Percentiles rank a stretch among this genome's conserved stretches.
Conservation (phyloP, 2,797 vertebrate genomes). For the Balearica regulorum region DNA sequence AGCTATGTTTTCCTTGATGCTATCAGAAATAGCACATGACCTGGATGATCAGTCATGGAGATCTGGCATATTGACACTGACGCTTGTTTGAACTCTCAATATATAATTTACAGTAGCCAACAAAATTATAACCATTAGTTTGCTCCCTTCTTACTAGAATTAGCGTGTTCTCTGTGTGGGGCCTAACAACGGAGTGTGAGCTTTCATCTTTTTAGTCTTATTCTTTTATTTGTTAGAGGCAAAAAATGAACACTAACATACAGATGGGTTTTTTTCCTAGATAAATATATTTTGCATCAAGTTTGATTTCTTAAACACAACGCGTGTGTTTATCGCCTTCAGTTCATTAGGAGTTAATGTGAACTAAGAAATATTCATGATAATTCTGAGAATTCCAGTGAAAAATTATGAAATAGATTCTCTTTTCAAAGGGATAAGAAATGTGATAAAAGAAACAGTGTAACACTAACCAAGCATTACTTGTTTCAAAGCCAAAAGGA, state of each 20-base stretch:
- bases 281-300: not conserved
- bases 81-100: not conserved
- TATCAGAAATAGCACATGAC: not conserved
- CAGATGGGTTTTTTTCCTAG: rapidly evolving
- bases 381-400: not conserved
- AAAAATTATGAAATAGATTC: not conserved
- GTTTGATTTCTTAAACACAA: not conserved
- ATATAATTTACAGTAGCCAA: not conserved
- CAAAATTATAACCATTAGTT: not conserved
- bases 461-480: not conserved
- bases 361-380: not conserved
- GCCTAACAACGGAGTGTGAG: not conserved
- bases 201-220: not conserved
- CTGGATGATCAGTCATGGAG: not conserved
- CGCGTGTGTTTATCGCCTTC: not conserved
- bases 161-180: not conserved
- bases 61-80: not conserved
- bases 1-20: not conserved
- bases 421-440: not conserved
- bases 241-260: not conserved
- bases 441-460: not conserved
- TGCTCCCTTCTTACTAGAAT: not conserved
- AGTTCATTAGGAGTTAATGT: not conserved
- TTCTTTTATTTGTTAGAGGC: not conserved
- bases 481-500: not conserved